Conservation (phyloP, 2,888 invertebrate genomes). For the Drosophila buzzatii region DNA sequence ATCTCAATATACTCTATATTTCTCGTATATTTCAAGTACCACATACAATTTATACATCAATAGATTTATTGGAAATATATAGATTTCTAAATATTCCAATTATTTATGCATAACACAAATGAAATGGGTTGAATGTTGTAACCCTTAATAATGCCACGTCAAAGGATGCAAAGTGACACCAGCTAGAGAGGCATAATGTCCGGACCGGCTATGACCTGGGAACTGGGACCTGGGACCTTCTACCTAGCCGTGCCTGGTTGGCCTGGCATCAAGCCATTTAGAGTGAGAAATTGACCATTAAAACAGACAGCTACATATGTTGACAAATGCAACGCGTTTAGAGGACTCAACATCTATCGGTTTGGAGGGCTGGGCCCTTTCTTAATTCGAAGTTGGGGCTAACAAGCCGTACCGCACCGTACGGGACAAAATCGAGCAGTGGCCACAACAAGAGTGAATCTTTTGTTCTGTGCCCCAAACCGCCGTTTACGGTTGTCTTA, state of each 20-base stretch:
- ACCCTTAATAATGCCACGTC: neutral
- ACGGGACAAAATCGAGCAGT: constrained; percentile 11
- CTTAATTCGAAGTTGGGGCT: constrained; percentile 35
- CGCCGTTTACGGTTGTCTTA: constrained; percentile 24
- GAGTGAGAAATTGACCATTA: constrained; percentile 84
- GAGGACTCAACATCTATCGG: neutral
- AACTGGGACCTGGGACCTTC: constrained; percentile 1
- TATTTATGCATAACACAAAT: neutral
- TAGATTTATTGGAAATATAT: neutral
- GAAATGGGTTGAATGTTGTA: neutral
- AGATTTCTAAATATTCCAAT: neutral
- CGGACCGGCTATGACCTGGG: constrained; percentile 10
- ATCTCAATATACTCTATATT: neutral
- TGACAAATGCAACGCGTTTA: constrained; percentile 75
- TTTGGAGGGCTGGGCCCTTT: constrained; percentile 9
- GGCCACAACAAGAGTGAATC: constrained; percentile 52
- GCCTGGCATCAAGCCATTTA: constrained; percentile 71
- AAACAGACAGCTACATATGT: constrained; percentile 79
- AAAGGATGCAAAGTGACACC: constrained; percentile 24
- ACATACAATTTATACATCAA: neutral
- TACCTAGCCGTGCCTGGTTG: constrained; percentile 19
- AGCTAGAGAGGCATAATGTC: constrained; percentile 2
- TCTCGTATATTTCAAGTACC: neutral
- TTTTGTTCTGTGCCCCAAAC: constrained; percentile 23
- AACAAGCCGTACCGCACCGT: constrained; percentile 7